These are phyloP conservation scores for Horisme vitalbata DNA, from an alignment of 2,888 invertebrate genomes.

Conservation along the genomic window DNA sequence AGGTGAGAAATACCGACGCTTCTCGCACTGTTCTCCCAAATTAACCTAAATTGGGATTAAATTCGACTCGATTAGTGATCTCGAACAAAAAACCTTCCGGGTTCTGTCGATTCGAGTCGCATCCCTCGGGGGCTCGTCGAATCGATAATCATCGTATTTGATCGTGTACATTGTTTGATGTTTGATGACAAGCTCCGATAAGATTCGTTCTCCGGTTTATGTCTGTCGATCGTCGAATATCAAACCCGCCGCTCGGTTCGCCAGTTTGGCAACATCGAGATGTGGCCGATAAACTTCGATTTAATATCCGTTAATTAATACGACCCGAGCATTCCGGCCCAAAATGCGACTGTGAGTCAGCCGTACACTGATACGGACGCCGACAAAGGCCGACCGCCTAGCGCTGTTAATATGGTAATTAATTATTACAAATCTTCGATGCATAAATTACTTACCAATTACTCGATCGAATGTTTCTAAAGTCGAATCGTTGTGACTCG, in stretches of 20 bases:
- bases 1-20: constrained; percentile 76
- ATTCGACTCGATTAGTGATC: constrained; percentile 49
- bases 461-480: constrained; percentile 39
- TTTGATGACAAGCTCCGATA: constrained; percentile 75
- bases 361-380: constrained; percentile 68
- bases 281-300: constrained; percentile 78
- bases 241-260: constrained; percentile 68
- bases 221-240: constrained; percentile 59
- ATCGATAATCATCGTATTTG: constrained; percentile 71
- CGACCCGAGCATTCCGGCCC: constrained; percentile 73
- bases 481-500: background rate
- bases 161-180: constrained; percentile 77
- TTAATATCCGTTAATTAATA: constrained; percentile 82
- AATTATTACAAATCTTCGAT: constrained; percentile 76
- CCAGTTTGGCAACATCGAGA: constrained; percentile 78
- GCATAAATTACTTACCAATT: constrained; percentile 70
- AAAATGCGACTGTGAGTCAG: constrained; percentile 76
- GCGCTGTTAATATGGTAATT: constrained; percentile 79
- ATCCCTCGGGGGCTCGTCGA: constrained; percentile 51
- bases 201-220: constrained; percentile 61
- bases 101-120: constrained; percentile 39
- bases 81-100: constrained; percentile 42
- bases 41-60: constrained; percentile 61
- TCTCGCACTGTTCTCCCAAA: constrained; percentile 58
- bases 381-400: constrained; percentile 74